A percentile compares a stretch with the other conserved stretches of the same genome.
Conservation (phyloP, 1,140 invertebrate species). For the Chrysomallon squamiferum region DNA sequence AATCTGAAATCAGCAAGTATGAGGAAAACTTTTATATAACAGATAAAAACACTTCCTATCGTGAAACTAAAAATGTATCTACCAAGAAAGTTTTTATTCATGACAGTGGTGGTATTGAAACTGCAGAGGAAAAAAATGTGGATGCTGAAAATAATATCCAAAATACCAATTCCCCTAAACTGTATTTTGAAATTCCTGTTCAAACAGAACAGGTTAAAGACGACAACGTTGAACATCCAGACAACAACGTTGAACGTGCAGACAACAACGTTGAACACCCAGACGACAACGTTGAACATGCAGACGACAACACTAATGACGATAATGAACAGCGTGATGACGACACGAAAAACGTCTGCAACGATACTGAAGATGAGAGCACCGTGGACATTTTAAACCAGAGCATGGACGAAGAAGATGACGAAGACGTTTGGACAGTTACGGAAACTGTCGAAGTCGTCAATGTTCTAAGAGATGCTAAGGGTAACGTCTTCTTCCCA, state of each 20-base stretch:
- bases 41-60: neutral
- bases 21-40: conserved; percentile 2
- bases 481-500: no score
- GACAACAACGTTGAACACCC: neutral
- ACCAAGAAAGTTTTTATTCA: neutral
- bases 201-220: no score
- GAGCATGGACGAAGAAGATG: neutral
- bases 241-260: neutral
- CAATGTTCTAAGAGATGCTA: no score
- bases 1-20: neutral
- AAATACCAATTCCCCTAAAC: no score
- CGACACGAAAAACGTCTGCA: neutral
- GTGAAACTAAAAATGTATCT: no score
- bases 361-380: neutral
- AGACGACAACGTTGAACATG: neutral
- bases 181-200: neutral
- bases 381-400: no score
- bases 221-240: no score
- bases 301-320: neutral
- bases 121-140: neutral
- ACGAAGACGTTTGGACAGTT: neutral
- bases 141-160: no score
- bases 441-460: no score
- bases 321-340: neutral
- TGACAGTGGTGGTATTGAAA: neutral